Base-by-base conservation (phyloP, 1,140 invertebrate genomes). In the Dreissena rostriformis region DNA sequence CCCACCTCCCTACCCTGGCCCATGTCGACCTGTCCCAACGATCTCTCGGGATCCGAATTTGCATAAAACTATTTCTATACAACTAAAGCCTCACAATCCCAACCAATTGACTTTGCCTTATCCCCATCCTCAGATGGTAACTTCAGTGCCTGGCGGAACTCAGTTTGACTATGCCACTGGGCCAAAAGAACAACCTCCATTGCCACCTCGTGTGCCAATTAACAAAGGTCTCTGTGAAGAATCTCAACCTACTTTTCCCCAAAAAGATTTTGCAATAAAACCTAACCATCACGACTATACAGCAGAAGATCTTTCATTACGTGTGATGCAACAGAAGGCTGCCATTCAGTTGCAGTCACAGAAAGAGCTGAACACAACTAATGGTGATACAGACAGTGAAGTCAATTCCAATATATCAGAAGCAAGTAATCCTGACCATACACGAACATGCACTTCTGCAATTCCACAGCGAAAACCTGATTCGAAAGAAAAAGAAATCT, bases 391-490 rank as follows among this genome's bases (percentile, higher is more conserved):
- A 11, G 91, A 92, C 78, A 87, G 83, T 51, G 90, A 91, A 61
- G 88, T 90, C 0, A 75, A 87, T 53, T 90, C 88, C 10, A 86
- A 87, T 15, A 82, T 84, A 29, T 87, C 88, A 17, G 86, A 87
- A 39, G 79, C 80, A 63, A 88, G 86, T 82, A 61, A 78, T 51
- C 85, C 89, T 22, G 92, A 91, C 77, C 92, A 88, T 75, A 89
- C 91, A 68, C 82, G 91, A 71, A 82, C 80, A 53, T 92, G 92
- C 76, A 91, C 92, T 86, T 98, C 97, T 1, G 98, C 98, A 0
- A 99, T 99, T 88, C 98, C 98, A 0, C 97, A 99, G 89, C 95
- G 98, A 8, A 98, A 97, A 88, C 96, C 97, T 79, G 96, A 98
- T 89, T 97, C 97, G 87, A 97, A 97, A 93, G 97, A 98, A 91